Conservation (phyloP, 2,113 vertebrate genomes). For the Antechinus flavipes region DNA sequence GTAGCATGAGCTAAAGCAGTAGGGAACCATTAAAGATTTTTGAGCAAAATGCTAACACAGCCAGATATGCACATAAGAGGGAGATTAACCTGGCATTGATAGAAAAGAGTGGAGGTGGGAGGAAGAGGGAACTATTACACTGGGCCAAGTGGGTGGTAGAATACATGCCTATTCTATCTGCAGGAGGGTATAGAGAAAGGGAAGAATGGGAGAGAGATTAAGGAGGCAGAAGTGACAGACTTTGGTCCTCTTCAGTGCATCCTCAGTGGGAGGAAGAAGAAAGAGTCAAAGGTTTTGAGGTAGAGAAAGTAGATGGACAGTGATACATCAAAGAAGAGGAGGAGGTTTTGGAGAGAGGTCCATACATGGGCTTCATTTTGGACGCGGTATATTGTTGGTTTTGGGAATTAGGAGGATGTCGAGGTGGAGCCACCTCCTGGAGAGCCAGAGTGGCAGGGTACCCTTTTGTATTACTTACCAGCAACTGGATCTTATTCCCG, state of each 20-base stretch:
- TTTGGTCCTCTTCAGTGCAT: background rate
- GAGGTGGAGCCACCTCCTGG: background rate
- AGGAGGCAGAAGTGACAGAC: background rate
- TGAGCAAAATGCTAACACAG: background rate
- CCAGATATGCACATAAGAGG: background rate
- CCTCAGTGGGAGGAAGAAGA: background rate
- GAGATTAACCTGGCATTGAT: background rate
- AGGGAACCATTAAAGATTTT: background rate
- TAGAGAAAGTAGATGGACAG: background rate
- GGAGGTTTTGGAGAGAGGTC: background rate
- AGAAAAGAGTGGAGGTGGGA: background rate
- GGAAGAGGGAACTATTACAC: background rate
- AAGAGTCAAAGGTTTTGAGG: background rate
- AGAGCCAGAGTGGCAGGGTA: background rate
- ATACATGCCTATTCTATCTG: too few relatives aligned
- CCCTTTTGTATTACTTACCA: background rate
- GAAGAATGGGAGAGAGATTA: background rate
- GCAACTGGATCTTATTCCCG: background rate
- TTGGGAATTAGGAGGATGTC: background rate
- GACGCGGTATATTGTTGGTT: background rate
- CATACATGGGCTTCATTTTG: background rate
- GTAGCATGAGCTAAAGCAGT: background rate
- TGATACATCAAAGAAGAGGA: background rate
- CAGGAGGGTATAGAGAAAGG: background rate
- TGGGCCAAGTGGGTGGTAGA: background rate